Conservation (phyloP, 2,797 vertebrate genomes). For the Sebastes miniatus region DNA sequence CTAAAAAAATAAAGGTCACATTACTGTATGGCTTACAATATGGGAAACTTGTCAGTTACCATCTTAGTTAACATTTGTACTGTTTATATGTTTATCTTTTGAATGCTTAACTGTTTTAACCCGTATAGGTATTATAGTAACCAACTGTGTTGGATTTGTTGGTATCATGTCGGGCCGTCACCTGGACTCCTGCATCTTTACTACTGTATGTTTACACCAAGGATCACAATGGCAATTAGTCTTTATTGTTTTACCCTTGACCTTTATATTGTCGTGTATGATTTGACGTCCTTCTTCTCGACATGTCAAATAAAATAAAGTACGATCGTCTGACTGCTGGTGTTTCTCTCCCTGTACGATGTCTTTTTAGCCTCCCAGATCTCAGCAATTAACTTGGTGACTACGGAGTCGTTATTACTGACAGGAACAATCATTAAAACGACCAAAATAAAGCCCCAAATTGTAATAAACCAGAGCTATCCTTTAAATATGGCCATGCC, state of each 20-base stretch:
- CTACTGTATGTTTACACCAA: neutral
- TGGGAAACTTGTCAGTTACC: neutral
- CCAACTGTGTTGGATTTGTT: neutral
- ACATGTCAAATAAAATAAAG: neutral
- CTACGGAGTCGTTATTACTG: neutral
- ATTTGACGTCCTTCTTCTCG: neutral
- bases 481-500: constrained; percentile 24
- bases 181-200: neutral
- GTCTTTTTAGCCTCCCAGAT: neutral
- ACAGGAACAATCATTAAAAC: neutral
- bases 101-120: neutral
- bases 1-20: neutral
- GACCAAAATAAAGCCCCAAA: neutral
- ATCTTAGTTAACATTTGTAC: neutral
- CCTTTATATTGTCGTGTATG: neutral
- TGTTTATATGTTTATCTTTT: neutral
- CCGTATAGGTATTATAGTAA: neutral
- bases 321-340: neutral
- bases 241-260: neutral
- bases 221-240: neutral
- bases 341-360: neutral
- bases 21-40: neutral
- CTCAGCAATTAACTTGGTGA: neutral
- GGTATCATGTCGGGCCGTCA: too few relatives aligned
- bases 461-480: constrained; percentile 24